These are phyloP conservation scores for Brassicogethes aeneus DNA, from an alignment of 2,888 invertebrate genomes.

Conservation along the genomic window DNA sequence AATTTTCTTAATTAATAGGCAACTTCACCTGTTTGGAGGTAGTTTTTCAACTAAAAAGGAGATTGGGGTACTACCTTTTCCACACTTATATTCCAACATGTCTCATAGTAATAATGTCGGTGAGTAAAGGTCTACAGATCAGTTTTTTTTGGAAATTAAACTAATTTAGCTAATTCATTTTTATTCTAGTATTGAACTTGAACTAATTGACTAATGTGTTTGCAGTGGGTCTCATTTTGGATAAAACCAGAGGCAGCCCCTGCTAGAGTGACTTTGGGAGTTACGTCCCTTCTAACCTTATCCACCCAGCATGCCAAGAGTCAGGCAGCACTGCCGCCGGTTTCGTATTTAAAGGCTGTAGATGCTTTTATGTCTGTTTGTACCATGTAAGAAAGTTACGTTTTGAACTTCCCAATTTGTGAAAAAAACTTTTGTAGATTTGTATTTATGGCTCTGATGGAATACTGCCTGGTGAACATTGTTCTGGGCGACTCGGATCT, in stretches of 20 bases:
- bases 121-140: too few relatives aligned
- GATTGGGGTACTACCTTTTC: slow-evolving; percentile 85
- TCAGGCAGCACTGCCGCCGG: slow-evolving; percentile 86
- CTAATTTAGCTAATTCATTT: too few relatives aligned
- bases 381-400: slow-evolving; percentile 66
- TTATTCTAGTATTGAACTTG: too few relatives aligned
- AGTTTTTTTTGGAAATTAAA: too few relatives aligned
- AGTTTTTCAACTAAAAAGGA: slow-evolving; percentile 78
- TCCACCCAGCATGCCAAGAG: slow-evolving; percentile 92
- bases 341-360: slow-evolving; percentile 87
- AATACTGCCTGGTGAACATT: slow-evolving; percentile 83
- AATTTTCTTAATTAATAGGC: too few relatives aligned
- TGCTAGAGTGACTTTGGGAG: slow-evolving; percentile 85
- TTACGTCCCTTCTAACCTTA: slow-evolving; percentile 79
- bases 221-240: slow-evolving; percentile 96
- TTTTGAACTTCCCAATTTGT: neutral
- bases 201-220: too few relatives aligned
- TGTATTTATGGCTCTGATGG: slow-evolving; percentile 91
- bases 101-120: slow-evolving; percentile 90
- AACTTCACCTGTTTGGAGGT: slow-evolving; percentile 91
- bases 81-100: slow-evolving; percentile 92
- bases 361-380: slow-evolving; percentile 91
- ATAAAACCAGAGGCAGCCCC: slow-evolving; percentile 92
- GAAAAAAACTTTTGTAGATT: slow-evolving; percentile 48
- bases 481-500: slow-evolving; percentile 67